Percentiles rank a stretch among this genome's conserved stretches.
Conservation (phyloP, 2,113 vertebrate genomes). For the Anoplopoma fimbria region DNA sequence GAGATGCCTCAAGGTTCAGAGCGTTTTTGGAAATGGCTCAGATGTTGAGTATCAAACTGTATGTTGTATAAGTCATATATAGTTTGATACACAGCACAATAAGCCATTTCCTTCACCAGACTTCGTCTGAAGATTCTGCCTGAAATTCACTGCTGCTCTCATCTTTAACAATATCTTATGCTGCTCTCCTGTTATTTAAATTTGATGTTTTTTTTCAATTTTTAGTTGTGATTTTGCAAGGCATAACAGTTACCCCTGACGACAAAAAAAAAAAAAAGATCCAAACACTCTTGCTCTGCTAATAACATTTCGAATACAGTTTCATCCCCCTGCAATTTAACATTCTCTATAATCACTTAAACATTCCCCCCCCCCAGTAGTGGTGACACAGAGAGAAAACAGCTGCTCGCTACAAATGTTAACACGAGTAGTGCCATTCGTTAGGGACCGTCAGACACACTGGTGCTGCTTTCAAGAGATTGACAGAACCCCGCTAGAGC, state of each 20-base stretch:
- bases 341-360: constrained; percentile 15
- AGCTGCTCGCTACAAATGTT: constrained; percentile 60
- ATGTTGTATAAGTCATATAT: constrained; percentile 75
- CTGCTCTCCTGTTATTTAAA: background rate
- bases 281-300: background rate
- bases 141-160: background rate
- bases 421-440: constrained; percentile 33
- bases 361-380: constrained; percentile 7
- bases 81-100: constrained; percentile 87
- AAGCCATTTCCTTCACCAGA: constrained; percentile 68
- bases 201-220: background rate
- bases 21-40: constrained; percentile 71
- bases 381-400: background rate
- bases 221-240: background rate
- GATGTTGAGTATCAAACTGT: constrained; percentile 86
- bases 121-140: background rate
- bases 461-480: constrained; percentile 33
- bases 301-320: background rate
- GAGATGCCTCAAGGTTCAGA: background rate
- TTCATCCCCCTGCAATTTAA: constrained; percentile 36
- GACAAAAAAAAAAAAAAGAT: background rate
- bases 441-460: constrained; percentile 20
- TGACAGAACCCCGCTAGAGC: constrained; percentile 43
- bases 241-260: background rate
- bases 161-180: background rate